Base-by-base conservation (phyloP, 1,140 invertebrate species). In the Eulimnadia texana region DNA sequence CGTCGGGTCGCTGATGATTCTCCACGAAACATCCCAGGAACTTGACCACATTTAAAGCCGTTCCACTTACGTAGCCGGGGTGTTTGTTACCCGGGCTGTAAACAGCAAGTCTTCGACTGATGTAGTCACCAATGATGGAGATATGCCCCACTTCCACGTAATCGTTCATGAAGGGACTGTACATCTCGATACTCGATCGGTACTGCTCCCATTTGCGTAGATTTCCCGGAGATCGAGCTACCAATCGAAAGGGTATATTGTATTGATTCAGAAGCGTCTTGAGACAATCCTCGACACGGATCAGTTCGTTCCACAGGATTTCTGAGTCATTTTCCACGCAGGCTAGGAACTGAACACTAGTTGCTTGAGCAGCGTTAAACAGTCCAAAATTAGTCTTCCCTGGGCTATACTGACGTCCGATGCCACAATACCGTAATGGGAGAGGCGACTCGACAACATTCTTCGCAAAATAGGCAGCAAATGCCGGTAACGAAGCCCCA, bases 91-190 rank as follows among this genome's bases (percentile, higher is more conserved):
- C 69, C 67, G 80, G 81, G 53, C 71, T 77, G 55, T 82, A 79
- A 64, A 83, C 68, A 33, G 65, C 70, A 23, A 86, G 71, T 57
- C 84, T 75, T 70, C 85, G 84, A 68, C 81, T 83, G 20, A 85
- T 76, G 67, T 80, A 87, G 64, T 80, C 75, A 33, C 78, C 79
- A 68, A 76, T 79, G 11, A 79, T 57, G 1, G 81, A 82, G 50
- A 86, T 58, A 73, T 81, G 73, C 3, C 80, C 84, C 61, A 85
- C 76, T 74, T 83, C 81, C 1, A 84, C 66, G 70, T 84, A 86
- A 23, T 69, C 64, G 51, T 79, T 66, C 22, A 72, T 69, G 67
- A 74, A 75, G 19, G 71, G 69, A 0, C 83, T 85, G 77, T 78
- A 85, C 74, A 86, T 77, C 74, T 86, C 78, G 66, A 85, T 76